Evolutionary conservation across 2,113 vertebrate genomes (phyloP).

Genomic region (Oreamnos americanus): DNA sequence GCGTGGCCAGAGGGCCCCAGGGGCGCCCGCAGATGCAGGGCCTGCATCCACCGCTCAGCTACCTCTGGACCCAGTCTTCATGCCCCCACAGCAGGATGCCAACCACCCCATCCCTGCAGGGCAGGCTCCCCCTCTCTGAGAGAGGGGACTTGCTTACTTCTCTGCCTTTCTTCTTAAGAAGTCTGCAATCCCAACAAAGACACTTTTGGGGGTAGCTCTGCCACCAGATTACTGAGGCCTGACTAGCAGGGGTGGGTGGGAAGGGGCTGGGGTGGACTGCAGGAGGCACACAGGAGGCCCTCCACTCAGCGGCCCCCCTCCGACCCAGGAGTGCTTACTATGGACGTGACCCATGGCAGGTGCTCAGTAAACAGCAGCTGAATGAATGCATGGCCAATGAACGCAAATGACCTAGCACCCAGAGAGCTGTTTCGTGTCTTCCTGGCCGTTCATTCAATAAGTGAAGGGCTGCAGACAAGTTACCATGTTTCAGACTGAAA

Average conservation of each 20-base stretch:
- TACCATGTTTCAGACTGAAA: not conserved
- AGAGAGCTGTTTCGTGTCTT: not conserved
- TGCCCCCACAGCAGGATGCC: not conserved
- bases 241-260: not conserved
- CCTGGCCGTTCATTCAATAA: not conserved
- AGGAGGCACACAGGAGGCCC: not conserved
- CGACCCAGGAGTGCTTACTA: not conserved
- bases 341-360: not conserved
- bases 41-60: not conserved
- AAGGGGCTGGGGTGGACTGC: not conserved
- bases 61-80: not conserved
- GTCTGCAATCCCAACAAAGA: not conserved
- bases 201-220: not conserved
- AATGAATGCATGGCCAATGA: not conserved
- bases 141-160: not conserved
- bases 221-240: not conserved
- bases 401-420: not conserved
- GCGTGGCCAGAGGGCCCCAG: not conserved
- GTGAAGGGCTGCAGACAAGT: not conserved
- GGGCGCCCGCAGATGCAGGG: not conserved
- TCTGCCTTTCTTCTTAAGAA: not conserved
- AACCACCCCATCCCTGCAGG: not conserved
- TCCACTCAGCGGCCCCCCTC: not conserved
- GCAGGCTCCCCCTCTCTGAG: not conserved
- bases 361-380: not conserved